Percentiles rank a stretch among this genome's conserved stretches.
Conservation (phyloP, 2,888 invertebrate genomes). For the Linyphia triangularis region DNA sequence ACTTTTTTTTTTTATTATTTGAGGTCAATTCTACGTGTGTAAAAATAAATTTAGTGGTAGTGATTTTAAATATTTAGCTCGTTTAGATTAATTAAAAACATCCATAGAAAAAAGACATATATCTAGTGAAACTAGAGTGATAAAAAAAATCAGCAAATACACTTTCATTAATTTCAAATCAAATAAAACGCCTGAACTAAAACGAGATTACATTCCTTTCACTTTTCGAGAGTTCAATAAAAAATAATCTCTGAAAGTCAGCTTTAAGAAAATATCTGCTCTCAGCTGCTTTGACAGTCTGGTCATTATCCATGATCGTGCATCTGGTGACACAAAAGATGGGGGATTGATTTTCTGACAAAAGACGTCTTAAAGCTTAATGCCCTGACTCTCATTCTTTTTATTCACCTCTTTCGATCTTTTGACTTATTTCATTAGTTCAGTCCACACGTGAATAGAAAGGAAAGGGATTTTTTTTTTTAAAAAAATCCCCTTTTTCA, state of each 20-base stretch:
- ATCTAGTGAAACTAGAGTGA: too few relatives aligned
- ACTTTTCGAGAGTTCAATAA: not conserved
- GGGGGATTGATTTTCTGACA: conserved; percentile 39
- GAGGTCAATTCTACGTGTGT: too few relatives aligned
- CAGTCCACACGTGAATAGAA: not conserved
- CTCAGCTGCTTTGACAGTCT: not conserved
- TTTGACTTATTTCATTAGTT: conserved; percentile 17
- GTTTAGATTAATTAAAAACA: too few relatives aligned
- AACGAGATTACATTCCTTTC: not conserved
- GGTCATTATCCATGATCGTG: not conserved
- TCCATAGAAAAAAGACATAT: too few relatives aligned
- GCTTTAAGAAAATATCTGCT: not conserved
- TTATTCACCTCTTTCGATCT: conserved; percentile 8
- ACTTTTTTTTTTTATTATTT: too few relatives aligned
- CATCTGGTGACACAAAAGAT: conserved; percentile 32
- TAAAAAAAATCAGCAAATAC: too few relatives aligned
- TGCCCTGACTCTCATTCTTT: not conserved
- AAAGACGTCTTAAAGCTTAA: not conserved
- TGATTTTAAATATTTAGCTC: too few relatives aligned
- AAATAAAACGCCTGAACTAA: not conserved
- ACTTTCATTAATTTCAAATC: not conserved
- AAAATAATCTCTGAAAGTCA: not conserved
- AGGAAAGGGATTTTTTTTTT: not conserved
- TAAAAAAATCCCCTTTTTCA: not conserved
- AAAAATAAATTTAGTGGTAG: too few relatives aligned